Percentiles rank a stretch among this genome's conserved stretches.
Evolutionary conservation across 1,140 invertebrate species (phyloP).

Genomic region (Anastatus disparis): DNA sequence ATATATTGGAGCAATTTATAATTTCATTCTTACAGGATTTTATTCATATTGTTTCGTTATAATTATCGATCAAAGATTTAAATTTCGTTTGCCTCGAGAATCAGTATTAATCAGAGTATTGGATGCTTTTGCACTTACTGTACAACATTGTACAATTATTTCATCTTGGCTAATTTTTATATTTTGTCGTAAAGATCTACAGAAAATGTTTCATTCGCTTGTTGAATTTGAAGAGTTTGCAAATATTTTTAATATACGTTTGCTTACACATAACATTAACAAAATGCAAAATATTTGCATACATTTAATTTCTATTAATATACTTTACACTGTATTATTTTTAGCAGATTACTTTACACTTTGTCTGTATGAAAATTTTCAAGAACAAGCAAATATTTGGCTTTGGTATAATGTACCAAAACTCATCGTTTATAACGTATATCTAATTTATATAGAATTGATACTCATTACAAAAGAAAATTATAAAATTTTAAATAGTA

Average conservation of each 20-base stretch:
- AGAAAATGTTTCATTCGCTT: not conserved
- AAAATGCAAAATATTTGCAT: not conserved
- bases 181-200: not conserved
- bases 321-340: not conserved
- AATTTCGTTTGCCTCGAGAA: constrained; percentile 6
- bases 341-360: not conserved
- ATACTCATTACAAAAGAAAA: not conserved
- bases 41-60: not conserved
- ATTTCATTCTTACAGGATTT: not conserved
- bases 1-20: not conserved
- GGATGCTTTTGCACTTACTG: not conserved
- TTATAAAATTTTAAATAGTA: constrained; percentile 1
- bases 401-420: constrained; percentile 1
- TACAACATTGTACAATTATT: constrained; percentile 1
- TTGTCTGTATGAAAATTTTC: not conserved
- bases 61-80: not conserved
- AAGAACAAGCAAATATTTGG: constrained; percentile 9
- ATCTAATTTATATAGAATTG: not conserved
- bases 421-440: not conserved
- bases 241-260: not conserved
- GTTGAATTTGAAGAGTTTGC: not conserved
- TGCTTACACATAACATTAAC: not conserved
- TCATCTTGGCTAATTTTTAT: constrained; percentile 1
- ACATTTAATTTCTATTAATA: not conserved
- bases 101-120: not conserved